Evolutionary conservation across 2,888 invertebrate species (phyloP).

Genomic region (Drosophila recens): DNA sequence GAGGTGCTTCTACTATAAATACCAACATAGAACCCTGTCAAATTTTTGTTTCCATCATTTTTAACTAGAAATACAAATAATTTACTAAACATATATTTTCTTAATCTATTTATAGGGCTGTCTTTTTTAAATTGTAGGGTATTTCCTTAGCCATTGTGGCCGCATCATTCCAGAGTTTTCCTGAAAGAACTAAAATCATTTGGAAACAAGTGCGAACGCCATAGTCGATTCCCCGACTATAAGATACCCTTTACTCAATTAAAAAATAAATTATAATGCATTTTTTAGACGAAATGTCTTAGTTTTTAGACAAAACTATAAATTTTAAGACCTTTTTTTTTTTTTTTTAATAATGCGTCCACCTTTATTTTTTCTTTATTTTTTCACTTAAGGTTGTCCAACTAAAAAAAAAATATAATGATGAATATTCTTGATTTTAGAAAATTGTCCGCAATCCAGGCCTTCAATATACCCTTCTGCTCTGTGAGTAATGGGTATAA

Average conservation of each 20-base stretch:
- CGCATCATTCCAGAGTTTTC: constrained; percentile 4
- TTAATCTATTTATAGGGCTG: no score
- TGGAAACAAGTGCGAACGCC: constrained; percentile 4
- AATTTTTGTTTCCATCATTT: neutral
- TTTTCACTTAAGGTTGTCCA: no score
- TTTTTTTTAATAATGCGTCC: no score
- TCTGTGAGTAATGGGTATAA: constrained; percentile 1
- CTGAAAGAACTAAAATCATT: constrained; percentile 49
- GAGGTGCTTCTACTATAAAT: neutral
- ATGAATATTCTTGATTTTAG: no score
- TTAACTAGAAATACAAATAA: neutral
- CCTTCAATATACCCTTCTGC: neutral
- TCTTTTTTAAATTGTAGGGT: constrained; percentile 19
- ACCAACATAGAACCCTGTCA: neutral
- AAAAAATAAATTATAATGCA: neutral
- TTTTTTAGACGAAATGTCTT: no score
- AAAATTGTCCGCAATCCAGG: no score
- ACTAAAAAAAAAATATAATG: no score
- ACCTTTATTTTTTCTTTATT: no score
- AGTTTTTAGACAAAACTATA: no score
- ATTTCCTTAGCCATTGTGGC: constrained; percentile 2
- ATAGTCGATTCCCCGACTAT: neutral
- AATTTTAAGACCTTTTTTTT: no score
- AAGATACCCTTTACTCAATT: neutral
- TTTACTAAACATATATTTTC: neutral